phyloP scores from a whole-genome alignment of 2,113 vertebrate species.

The Phyllopteryx taeniolatus region DNA sequence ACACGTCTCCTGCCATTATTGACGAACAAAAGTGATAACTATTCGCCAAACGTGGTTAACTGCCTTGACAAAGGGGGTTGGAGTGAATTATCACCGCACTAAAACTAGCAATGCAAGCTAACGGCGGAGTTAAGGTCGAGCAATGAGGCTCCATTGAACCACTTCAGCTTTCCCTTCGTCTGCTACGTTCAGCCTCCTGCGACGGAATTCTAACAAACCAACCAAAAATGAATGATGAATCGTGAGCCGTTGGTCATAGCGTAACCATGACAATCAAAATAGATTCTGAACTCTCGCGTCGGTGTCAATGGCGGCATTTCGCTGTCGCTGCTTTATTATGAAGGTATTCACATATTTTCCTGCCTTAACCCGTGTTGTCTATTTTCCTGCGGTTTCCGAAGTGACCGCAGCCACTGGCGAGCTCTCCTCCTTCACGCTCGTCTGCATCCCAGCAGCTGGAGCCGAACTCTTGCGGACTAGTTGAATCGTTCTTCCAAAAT shows the following conservation, averaged over 20 bases:
- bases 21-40: background rate
- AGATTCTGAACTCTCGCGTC: no score
- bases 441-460: slow-evolving; percentile 29
- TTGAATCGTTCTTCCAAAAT: background rate
- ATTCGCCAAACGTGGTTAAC: background rate
- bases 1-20: background rate
- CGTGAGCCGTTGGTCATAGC: no score
- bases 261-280: no score
- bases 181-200: background rate
- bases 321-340: slow-evolving; percentile 24
- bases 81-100: no score
- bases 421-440: slow-evolving; percentile 18
- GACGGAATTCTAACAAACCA: background rate
- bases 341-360: slow-evolving; percentile 22
- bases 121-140: background rate
- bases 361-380: background rate
- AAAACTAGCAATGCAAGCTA: background rate
- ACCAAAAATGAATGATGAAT: background rate
- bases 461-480: slow-evolving; percentile 5
- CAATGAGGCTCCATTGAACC: background rate
- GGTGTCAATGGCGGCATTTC: background rate
- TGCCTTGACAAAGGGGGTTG: background rate
- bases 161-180: background rate
- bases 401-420: slow-evolving; percentile 32
- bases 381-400: slow-evolving; percentile 15